phyloP scores from a whole-genome alignment of 1,140 invertebrate species.

The Atopsyche davidsoni region DNA sequence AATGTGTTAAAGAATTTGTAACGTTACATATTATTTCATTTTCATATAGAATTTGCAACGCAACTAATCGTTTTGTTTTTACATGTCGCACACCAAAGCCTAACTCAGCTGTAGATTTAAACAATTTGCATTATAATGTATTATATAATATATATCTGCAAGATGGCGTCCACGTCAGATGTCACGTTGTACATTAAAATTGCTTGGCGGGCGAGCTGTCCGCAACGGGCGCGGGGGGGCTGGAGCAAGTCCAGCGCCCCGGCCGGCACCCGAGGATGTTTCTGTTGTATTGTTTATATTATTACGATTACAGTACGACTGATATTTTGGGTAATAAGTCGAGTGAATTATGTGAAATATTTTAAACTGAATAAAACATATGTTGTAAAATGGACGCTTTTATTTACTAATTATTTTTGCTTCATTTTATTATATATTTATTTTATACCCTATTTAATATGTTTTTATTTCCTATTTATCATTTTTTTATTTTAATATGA shows the following conservation, averaged over 20 bases:
- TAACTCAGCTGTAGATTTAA: not conserved
- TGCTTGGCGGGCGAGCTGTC: not conserved
- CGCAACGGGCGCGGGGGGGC: not conserved
- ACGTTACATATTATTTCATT: too few relatives aligned
- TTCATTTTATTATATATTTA: not conserved
- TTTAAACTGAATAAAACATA: conserved; percentile 20
- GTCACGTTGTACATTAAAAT: conserved; percentile 1
- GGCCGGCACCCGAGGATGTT: conserved; percentile 1
- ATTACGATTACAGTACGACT: conserved; percentile 20
- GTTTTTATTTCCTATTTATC: not conserved
- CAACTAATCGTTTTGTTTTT: too few relatives aligned
- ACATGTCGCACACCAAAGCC: too few relatives aligned
- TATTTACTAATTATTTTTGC: not conserved
- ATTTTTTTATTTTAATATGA: not conserved
- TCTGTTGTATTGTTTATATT: conserved; percentile 7
- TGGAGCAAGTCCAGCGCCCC: not conserved
- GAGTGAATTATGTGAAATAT: conserved; percentile 20
- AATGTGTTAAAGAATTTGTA: too few relatives aligned
- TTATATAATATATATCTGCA: not conserved
- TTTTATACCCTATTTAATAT: not conserved
- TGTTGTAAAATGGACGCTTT: conserved; percentile 17
- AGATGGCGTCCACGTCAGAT: not conserved
- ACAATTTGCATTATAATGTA: not conserved
- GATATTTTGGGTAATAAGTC: conserved; percentile 10
- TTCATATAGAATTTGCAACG: too few relatives aligned